These are phyloP conservation scores for Drosophila fungiperda DNA, from an alignment of 2,888 invertebrate genomes.

Conservation along the genomic window DNA sequence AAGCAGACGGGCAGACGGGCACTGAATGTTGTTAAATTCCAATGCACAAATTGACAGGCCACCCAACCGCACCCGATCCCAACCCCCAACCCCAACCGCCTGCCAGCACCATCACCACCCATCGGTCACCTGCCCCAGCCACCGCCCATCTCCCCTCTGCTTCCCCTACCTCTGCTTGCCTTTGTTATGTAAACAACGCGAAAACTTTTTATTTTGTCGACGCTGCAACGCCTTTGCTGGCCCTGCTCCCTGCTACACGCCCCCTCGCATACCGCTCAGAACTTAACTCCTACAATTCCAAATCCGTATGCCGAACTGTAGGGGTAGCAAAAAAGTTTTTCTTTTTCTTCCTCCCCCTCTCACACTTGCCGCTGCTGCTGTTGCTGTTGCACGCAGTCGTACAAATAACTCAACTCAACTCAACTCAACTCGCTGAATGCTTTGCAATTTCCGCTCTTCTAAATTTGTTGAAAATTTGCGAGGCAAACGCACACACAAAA, in stretches of 20 bases:
- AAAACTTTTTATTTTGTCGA: conserved; percentile 67
- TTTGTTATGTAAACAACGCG: conserved; percentile 80
- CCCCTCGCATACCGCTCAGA: background rate
- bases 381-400: conserved; percentile 41
- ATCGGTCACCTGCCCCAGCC: background rate
- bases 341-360: conserved; percentile 15
- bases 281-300: conserved; percentile 5
- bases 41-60: conserved; percentile 78
- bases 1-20: conserved; percentile 15
- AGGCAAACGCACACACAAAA: conserved; percentile 52
- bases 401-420: conserved; percentile 71
- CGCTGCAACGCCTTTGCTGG: conserved; percentile 61
- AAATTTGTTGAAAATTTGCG: conserved; percentile 77
- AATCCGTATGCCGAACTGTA: conserved; percentile 51
- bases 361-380: background rate
- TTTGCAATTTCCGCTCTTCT: conserved; percentile 81
- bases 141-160: background rate
- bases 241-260: background rate
- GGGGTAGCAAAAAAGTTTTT: conserved; percentile 62
- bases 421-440: conserved; percentile 76
- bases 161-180: conserved; percentile 30
- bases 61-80: conserved; percentile 32
- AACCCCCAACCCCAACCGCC: background rate
- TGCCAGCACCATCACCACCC: background rate
- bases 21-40: conserved; percentile 73